Base-by-base conservation (phyloP, 2,797 vertebrate species). In the Acanthiza pusilla region DNA sequence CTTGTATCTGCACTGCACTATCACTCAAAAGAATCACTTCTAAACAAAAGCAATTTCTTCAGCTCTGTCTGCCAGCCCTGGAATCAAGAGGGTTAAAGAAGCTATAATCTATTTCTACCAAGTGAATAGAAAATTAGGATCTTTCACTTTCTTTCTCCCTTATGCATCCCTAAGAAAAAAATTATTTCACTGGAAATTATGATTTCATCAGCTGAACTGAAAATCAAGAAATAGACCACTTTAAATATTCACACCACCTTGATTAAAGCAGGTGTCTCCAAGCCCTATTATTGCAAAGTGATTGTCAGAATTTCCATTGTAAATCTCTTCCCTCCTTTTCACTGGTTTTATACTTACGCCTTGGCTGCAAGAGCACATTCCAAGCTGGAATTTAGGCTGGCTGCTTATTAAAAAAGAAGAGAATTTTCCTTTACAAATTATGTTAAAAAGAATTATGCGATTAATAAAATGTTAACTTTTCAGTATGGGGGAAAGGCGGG, bases 151-250 rank as follows among this genome's bases (percentile, higher is more conserved):
- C 68, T 84, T 58, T 88, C 60, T 94, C 74, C 48, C 53, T 91
- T 60, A 53, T 94, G 77, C 92, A 95, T 96, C 91, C 85, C 79
- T 92, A 95, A 96, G 95, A 92, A 89, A 96, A 95, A 93, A 93
- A 88, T 15, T 88, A 94, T 96, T 97, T 95, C 30, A 11, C 85
- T 93, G 93, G 97, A 98, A 98, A 97, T 97, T 96, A 97, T 94
- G 96, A 97, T 97, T 96, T 97, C 97, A 97, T 97, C 96, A 96
- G 94, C 70, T 94, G 85, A 83, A 94, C 97, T 93, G 73, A 96
- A 97, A 98, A 97, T 97, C 96, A 97, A 96, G 96, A 96, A 94
- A 97, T 90, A 97, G 93, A 89, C 66, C 92, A 95, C 94, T 97
- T 97, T 95, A 96, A 97, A 96, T 96, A 93, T 97, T 96, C 96